These are phyloP conservation scores for Salarias fasciatus DNA, from an alignment of 2,797 vertebrate genomes.

Conservation along the genomic window DNA sequence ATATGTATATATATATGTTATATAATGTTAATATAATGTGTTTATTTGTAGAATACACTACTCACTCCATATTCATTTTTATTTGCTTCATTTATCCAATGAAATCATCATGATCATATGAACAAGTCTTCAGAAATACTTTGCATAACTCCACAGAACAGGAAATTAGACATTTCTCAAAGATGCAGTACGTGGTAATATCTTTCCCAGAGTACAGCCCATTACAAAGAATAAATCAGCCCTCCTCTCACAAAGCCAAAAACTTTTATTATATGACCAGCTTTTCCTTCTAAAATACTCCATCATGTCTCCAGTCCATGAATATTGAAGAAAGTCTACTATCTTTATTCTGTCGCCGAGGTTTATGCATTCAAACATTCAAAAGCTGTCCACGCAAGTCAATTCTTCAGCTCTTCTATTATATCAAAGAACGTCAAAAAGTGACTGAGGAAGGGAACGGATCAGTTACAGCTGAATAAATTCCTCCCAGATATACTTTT, in stretches of 20 bases:
- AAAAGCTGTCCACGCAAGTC: slow-evolving; percentile 66
- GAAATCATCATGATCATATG: not conserved
- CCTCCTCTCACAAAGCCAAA: slow-evolving; percentile 9
- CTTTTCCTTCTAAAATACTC: slow-evolving; percentile 55
- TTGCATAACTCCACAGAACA: too few relatives aligned
- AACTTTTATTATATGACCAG: slow-evolving; percentile 1
- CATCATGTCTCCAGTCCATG: slow-evolving; percentile 52
- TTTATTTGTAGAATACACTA: not conserved
- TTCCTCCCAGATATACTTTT: slow-evolving; percentile 73
- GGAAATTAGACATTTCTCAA: too few relatives aligned
- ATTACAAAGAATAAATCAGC: slow-evolving; percentile 11
- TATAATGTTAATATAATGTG: too few relatives aligned
- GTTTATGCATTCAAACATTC: slow-evolving; percentile 63
- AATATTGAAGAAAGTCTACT: slow-evolving; percentile 57
- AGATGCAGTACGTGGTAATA: not conserved
- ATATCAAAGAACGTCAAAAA: slow-evolving; percentile 68
- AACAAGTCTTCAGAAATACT: not conserved
- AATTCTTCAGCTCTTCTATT: slow-evolving; percentile 65
- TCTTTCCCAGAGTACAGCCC: slow-evolving; percentile 14
- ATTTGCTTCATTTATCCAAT: not conserved
- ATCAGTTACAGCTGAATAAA: slow-evolving; percentile 74
- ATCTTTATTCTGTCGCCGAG: slow-evolving; percentile 55
- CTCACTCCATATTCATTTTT: not conserved
- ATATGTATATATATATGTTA: too few relatives aligned
- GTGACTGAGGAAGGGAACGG: slow-evolving; percentile 63